Conservation (phyloP, 2,888 invertebrate species). For the Ceraclea dissimilis region DNA sequence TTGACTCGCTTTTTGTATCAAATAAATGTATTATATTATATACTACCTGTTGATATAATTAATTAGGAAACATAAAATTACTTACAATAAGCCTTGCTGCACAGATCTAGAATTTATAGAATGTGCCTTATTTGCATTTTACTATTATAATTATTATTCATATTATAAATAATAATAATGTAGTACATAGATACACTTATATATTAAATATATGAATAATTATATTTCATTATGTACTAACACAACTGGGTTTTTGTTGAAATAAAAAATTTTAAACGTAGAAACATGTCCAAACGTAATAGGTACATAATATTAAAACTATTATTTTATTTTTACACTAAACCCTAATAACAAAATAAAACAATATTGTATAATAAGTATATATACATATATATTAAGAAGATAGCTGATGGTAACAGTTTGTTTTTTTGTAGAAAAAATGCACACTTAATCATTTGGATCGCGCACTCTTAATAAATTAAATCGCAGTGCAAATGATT, state of each 20-base stretch:
- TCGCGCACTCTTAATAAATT: neutral
- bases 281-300: neutral
- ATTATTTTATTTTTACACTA: too few relatives aligned
- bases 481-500: neutral
- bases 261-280: neutral
- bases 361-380: neutral
- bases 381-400: neutral
- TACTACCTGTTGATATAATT: too few relatives aligned
- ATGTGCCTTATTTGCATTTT: conserved; percentile 4
- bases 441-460: neutral
- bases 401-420: too few relatives aligned
- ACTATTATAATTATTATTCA: neutral
- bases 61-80: too few relatives aligned
- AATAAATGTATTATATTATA: too few relatives aligned
- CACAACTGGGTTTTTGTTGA: neutral
- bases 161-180: neutral
- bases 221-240: neutral
- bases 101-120: neutral
- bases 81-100: too few relatives aligned
- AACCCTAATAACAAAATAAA: too few relatives aligned
- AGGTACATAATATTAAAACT: neutral
- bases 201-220: too few relatives aligned
- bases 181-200: too few relatives aligned
- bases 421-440: neutral
- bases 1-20: too few relatives aligned